Evolutionary conservation across 2,113 vertebrate genomes (phyloP), one percentile per base, ranked within the genome.

Genomic region (Myanophis thanlyinensis): DNA sequence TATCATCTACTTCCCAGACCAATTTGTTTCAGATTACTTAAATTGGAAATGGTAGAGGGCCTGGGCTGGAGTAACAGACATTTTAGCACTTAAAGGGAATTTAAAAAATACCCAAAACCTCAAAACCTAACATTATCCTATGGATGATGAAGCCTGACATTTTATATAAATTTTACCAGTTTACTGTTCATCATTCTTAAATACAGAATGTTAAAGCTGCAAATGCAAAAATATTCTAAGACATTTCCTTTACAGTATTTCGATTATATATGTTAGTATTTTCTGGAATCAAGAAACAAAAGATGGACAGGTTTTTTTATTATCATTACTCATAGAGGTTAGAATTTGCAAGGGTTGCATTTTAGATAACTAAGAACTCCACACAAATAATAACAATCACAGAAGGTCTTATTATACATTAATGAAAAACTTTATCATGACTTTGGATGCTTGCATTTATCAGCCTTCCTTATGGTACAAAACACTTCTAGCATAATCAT

Each of bases 371-470:
- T 91, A 35, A 54, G 44, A 48, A 53, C 89, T 92, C 40, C 85
- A 92, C n/a, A 94, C 93, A 84, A 94, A 73, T 0, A 53, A 94
- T 88, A 90, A 0, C 67, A 91, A 93, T 51, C 67, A 89, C 53
- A 0, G 73, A 87, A 93, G 93, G 54, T 62, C 6, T 93, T 93
- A 93, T 93, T 93, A 93, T 89, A 73, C 46, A 87, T 93, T 93
- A 93, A 93, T 93, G 93, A 23, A 47, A 18, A 27, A 51, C 48
- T 67, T 96, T 94, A 92, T 86, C 40, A 35, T 89, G 51, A 90
- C 84, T 91, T 94, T 53, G 53, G 73, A 48, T 94, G 80, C 89
- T 93, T 95, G 73, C 91, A 92, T 94, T 90, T 80, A 73, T 89
- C 0, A 0, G 3, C 22, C 85, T 51, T 87, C 7, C 91, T 90